These are phyloP conservation scores for Nylanderia fulva DNA, from an alignment of 1,140 invertebrate genomes.

Conservation along the genomic window DNA sequence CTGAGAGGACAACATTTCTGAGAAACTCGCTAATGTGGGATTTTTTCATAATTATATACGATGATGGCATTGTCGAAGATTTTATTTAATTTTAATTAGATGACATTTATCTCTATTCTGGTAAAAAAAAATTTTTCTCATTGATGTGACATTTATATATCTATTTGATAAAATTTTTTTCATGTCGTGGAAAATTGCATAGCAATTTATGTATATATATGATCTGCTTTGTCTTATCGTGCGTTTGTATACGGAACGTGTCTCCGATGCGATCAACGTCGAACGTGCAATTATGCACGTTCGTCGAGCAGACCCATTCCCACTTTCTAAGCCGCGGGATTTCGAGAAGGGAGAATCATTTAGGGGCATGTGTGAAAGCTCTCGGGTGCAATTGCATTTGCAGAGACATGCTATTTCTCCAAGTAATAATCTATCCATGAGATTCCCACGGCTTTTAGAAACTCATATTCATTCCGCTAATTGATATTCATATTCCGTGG, in stretches of 20 bases:
- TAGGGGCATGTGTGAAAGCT: slow-evolving; percentile 6
- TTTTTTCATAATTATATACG: not conserved
- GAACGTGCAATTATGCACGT: slow-evolving; percentile 53
- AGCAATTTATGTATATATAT: slow-evolving; percentile 14
- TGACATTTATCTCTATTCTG: too few species aligned
- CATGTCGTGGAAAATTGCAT: slow-evolving; percentile 22
- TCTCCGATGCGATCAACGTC: slow-evolving; percentile 40
- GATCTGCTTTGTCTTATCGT: slow-evolving; percentile 44
- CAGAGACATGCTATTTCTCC: slow-evolving; percentile 13
- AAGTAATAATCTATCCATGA: slow-evolving; percentile 15
- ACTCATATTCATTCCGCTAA: not conserved
- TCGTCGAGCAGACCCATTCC: slow-evolving; percentile 33
- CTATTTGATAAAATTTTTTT: slow-evolving; percentile 18
- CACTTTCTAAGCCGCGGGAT: slow-evolving; percentile 46
- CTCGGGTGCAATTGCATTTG: slow-evolving; percentile 31
- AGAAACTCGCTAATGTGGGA: not conserved
- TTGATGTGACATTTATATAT: too few species aligned
- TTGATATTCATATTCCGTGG: not conserved
- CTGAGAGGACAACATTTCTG: not conserved
- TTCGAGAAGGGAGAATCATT: slow-evolving; percentile 34
- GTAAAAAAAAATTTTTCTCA: too few species aligned
- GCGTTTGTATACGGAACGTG: slow-evolving; percentile 51
- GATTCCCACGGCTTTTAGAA: slow-evolving; percentile 18
- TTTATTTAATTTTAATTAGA: not conserved
- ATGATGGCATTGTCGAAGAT: not conserved